Evolutionary conservation across 2,888 invertebrate species (phyloP).

Genomic region (Pinctada fucata): DNA sequence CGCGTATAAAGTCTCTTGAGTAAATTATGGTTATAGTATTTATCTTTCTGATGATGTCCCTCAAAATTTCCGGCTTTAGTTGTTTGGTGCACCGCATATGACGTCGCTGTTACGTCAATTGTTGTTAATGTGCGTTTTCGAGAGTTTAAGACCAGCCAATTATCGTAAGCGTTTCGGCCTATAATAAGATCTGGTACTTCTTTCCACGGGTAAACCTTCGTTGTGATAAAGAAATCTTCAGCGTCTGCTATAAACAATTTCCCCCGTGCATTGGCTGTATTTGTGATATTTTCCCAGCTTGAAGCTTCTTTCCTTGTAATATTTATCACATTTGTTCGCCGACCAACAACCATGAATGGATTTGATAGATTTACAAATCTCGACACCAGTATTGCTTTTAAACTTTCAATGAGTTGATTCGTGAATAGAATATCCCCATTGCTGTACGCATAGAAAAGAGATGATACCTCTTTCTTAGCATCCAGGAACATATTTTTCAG

Average conservation of each 20-base stretch:
- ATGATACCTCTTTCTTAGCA: slow-evolving; percentile 53
- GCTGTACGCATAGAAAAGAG: slow-evolving; percentile 62
- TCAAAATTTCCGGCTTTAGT: slow-evolving; percentile 63
- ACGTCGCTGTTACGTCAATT: slow-evolving; percentile 63
- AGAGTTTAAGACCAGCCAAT: slow-evolving; percentile 66
- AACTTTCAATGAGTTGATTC: slow-evolving; percentile 49
- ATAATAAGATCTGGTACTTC: slow-evolving; percentile 67
- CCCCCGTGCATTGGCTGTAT: slow-evolving; percentile 54
- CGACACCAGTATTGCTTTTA: slow-evolving; percentile 32
- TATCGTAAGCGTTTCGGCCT: slow-evolving; percentile 69
- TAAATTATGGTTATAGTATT: slow-evolving; percentile 60
- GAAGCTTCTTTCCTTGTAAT: slow-evolving; percentile 54
- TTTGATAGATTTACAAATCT: not conserved
- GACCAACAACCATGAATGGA: slow-evolving; percentile 50
- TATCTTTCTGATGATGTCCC: slow-evolving; percentile 55
- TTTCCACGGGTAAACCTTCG: slow-evolving; percentile 61
- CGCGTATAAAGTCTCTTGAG: slow-evolving; percentile 52
- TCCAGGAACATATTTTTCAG: slow-evolving; percentile 66
- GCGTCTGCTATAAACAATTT: slow-evolving; percentile 61
- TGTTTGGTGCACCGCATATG: slow-evolving; percentile 67
- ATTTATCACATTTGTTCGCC: slow-evolving; percentile 59
- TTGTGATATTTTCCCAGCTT: slow-evolving; percentile 44
- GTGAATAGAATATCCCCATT: slow-evolving; percentile 69
- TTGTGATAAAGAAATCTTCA: slow-evolving; percentile 67
- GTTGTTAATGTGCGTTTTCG: slow-evolving; percentile 53